Conservation (phyloP, 2,888 invertebrate species). For the Tipula confusa region DNA sequence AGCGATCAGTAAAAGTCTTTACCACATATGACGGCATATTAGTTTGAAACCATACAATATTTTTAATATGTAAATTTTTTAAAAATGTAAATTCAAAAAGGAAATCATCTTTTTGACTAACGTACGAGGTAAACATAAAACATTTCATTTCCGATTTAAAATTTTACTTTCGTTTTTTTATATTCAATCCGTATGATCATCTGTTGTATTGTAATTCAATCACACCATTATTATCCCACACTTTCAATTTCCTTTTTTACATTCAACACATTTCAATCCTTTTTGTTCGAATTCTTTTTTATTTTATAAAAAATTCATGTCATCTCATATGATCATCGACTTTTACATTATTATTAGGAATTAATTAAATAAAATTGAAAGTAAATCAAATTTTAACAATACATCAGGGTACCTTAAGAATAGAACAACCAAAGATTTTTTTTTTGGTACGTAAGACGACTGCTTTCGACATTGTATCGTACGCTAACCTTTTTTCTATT, state of each 20-base stretch:
- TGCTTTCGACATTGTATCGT: not conserved
- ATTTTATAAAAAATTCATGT: not conserved
- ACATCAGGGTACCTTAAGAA: not conserved
- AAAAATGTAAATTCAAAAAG: not conserved
- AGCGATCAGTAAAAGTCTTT: no score
- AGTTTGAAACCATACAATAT: not conserved
- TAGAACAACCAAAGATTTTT: not conserved
- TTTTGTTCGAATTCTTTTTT: not conserved
- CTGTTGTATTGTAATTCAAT: conserved; percentile 20
- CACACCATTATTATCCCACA: not conserved
- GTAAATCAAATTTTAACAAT: conserved; percentile 3
- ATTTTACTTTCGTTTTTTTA: not conserved
- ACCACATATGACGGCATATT: no score
- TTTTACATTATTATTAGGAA: conserved; percentile 25
- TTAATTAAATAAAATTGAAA: not conserved
- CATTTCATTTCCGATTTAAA: not conserved
- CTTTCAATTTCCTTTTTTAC: not conserved
- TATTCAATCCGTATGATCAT: not conserved
- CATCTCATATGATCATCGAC: conserved; percentile 25
- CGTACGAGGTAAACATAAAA: not conserved
- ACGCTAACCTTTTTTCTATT: not conserved
- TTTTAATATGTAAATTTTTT: not conserved
- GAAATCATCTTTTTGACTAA: not conserved
- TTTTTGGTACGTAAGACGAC: not conserved
- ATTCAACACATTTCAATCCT: conserved; percentile 14